These are phyloP conservation scores for Phocoena phocoena DNA, from an alignment of 2,113 vertebrate genomes.

Conservation along the genomic window DNA sequence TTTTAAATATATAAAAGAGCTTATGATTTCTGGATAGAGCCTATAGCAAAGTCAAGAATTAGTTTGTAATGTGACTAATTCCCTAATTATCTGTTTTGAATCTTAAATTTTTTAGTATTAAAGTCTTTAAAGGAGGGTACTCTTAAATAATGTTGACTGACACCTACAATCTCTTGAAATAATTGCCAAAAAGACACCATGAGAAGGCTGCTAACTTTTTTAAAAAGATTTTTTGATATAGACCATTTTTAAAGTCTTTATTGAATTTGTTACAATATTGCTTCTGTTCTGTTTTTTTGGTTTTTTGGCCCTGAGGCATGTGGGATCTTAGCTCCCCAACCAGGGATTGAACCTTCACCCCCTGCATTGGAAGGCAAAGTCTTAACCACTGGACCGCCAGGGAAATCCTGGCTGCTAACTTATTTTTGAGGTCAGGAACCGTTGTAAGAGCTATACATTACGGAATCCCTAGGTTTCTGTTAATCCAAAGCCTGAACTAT, in stretches of 20 bases:
- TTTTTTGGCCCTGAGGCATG: no score
- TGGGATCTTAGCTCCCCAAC: no score
- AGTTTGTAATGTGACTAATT: slow-evolving; percentile 14
- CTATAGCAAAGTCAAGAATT: slow-evolving; percentile 47
- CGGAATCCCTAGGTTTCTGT: neutral
- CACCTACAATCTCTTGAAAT: slow-evolving; percentile 4
- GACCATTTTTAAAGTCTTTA: no score
- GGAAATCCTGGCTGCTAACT: neutral
- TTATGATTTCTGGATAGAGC: slow-evolving; percentile 29
- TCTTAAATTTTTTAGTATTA: slow-evolving; percentile 30
- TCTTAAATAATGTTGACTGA: slow-evolving; percentile 10
- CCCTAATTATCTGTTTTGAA: slow-evolving; percentile 55
- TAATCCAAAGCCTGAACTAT: neutral
- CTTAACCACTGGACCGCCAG: no score
- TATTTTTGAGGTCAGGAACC: slow-evolving; percentile 38
- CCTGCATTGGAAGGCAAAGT: no score
- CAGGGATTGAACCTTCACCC: no score
- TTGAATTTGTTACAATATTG: no score
- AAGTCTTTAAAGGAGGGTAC: neutral
- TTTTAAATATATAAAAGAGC: slow-evolving; percentile 45
- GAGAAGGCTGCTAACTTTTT: slow-evolving; percentile 24
- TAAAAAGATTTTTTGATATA: no score
- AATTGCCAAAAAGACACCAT: neutral
- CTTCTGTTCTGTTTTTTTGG: no score
- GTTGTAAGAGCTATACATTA: slow-evolving; percentile 20